phyloP scores from a whole-genome alignment of 2,113 vertebrate genomes.

The Sakesphorus luctuosus region DNA sequence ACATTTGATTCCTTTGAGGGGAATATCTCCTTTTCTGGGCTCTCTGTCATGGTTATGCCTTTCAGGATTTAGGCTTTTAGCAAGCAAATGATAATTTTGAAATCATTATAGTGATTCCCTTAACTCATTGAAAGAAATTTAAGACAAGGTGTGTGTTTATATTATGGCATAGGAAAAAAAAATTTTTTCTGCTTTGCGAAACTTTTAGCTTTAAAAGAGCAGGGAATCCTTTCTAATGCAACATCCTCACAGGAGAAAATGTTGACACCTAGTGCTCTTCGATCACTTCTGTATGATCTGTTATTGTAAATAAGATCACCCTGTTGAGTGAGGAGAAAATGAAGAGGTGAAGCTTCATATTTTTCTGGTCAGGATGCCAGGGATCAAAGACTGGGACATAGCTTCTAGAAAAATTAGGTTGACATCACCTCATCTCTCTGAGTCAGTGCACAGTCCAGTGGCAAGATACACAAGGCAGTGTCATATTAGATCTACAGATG shows the following conservation, averaged over 20 bases:
- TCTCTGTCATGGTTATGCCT: background rate
- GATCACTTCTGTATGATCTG: background rate
- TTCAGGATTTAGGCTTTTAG: background rate
- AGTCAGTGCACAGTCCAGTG: background rate
- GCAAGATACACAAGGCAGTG: background rate
- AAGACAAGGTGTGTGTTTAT: background rate
- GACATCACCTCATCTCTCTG: background rate
- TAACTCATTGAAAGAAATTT: background rate
- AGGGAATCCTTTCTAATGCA: background rate
- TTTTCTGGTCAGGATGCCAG: background rate
- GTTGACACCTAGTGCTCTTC: background rate
- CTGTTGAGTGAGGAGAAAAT: background rate
- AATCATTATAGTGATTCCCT: background rate
- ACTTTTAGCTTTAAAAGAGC: background rate
- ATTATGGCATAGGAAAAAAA: background rate
- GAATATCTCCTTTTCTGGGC: background rate
- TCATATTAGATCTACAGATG: slow-evolving; percentile 9
- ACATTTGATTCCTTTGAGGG: background rate
- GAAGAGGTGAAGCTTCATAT: background rate
- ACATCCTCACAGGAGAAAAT: background rate
- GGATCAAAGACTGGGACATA: background rate
- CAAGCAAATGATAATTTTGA: background rate
- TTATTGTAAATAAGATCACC: background rate
- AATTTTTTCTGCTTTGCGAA: background rate
- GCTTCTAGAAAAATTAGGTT: slow-evolving; percentile 18